phyloP scores from a whole-genome alignment of 2,113 vertebrate species.

The Stercorarius parasiticus region DNA sequence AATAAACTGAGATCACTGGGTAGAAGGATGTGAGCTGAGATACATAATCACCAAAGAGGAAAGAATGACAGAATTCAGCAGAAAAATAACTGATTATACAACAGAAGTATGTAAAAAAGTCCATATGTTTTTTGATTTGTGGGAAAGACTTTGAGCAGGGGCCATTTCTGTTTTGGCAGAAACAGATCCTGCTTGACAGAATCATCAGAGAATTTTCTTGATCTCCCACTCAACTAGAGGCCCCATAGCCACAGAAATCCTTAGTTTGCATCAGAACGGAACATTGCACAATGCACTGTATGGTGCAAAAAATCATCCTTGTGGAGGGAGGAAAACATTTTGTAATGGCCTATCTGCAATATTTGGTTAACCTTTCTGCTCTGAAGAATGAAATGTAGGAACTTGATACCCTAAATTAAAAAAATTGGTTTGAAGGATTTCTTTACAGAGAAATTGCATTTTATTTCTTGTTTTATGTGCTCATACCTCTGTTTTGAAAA shows the following conservation, averaged over 20 bases:
- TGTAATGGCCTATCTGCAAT: background rate
- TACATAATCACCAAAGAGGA: background rate
- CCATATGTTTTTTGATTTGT: background rate
- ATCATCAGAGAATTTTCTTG: background rate
- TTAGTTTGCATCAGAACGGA: background rate
- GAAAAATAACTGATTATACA: background rate
- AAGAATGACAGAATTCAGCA: background rate
- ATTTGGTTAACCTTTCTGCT: background rate
- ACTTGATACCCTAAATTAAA: background rate
- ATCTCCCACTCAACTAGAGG: background rate
- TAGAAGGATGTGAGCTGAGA: background rate
- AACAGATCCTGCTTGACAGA: background rate
- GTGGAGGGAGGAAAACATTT: background rate
- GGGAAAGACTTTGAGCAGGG: background rate
- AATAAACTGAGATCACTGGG: background rate
- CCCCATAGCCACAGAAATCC: background rate
- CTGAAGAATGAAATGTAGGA: background rate
- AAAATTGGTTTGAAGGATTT: background rate
- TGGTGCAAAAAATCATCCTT: background rate
- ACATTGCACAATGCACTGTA: background rate
- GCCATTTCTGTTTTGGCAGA: background rate
- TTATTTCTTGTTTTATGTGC: constrained; percentile 27
- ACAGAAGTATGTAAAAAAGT: background rate
- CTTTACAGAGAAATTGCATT: background rate
- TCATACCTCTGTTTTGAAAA: constrained; percentile 29